Base-by-base conservation (phyloP, 2,888 invertebrate genomes). In the Aricia artaxerxes region DNA sequence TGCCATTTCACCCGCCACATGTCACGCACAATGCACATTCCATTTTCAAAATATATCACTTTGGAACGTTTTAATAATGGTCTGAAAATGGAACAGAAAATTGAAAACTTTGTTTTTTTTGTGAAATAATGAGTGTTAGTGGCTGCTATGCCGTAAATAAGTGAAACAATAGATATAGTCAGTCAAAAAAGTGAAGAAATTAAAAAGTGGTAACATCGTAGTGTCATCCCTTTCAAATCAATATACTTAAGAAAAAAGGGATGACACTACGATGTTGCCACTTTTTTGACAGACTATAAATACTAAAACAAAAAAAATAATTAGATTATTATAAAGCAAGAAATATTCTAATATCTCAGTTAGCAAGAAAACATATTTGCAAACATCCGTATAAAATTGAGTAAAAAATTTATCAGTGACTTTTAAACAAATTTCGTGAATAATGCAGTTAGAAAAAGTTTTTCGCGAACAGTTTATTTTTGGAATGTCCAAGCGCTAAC, bases 371-470 rank as follows among this genome's bases (percentile, higher is more conserved):
- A 78, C 57, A 80, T 78, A 72, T 44, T 80, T 80, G 75, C 78
- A 81, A 72, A 76, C 69, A 79, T 80, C 35, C 5, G 5, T 69
- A 69, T 1, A 38, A 69, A 69, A 69, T 35, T 11, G 1, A 16
- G 16, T 69, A 69, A 38, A 76, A 53, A 35, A 76, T 57, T 38
- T 53, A 3, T 1, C 49, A 44, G 40, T 44, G 6, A 53, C 49
- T 35, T 57, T 76, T 35, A 16, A 76, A 13, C 57, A 57, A n/a
- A 76, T 76, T 75, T 49, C 53, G 84, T 87, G 87, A 88, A 88
- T 87, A 88, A 89, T 87, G 85, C 86, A 86, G 80, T 80, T 78
- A 80, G 82, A 80, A 79, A 64, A 82, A 84, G 83, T 82, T 85
- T 82, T 78, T 80, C 81, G 84, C 81, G 84, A 83, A 81, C 84